Evolutionary conservation across 2,797 vertebrate genomes (phyloP), one percentile per base, ranked within the genome.

Genomic region (Emydoidea blandingii): DNA sequence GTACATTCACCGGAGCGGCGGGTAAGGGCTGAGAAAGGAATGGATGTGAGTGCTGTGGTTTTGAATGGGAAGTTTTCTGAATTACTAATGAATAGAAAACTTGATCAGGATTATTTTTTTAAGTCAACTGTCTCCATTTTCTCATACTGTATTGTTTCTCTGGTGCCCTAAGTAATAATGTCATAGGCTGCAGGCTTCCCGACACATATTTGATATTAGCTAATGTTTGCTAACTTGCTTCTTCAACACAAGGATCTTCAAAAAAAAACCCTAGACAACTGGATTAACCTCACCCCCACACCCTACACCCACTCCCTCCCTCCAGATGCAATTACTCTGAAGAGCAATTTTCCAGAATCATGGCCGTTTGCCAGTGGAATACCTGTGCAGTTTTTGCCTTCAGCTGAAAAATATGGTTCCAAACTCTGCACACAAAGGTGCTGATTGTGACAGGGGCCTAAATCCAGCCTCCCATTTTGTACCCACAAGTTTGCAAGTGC

Each of bases 201-300:
- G 34, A 41, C 5, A 65, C 53, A 47, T 92, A 27, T 21, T 83
- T 89, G 7, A 44, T 49, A 44, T 49, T 25, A 89, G 3, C 2
- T 86, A 87, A 57, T 15, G 37, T 12, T 78, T 93, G 37, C 57
- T 90, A 57, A 4, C 34, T 21, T 53, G 25, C 79, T 31, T 90
- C 6, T 84, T 87, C 91, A 54, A 79, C 50, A 16, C 8, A 72
- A 72, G 37, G 11, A 37, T 37, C 19, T 72, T 72, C 2, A 41
- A 72, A 37, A 68, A 68, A 72, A 41, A 37, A 1, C 2, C 4
- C 59, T 41, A 68, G 65, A 57, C 2, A 2, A 0, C 0, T 52
- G 15, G 72, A 57, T 84, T 44, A 84, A 82, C 0, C 0, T 87
- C 68, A 72, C 68, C n/a, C 19, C 8, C 31, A 86, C 5, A 27